These are phyloP conservation scores for Phania funesta DNA, from an alignment of 2,888 invertebrate species.

Conservation along the genomic window DNA sequence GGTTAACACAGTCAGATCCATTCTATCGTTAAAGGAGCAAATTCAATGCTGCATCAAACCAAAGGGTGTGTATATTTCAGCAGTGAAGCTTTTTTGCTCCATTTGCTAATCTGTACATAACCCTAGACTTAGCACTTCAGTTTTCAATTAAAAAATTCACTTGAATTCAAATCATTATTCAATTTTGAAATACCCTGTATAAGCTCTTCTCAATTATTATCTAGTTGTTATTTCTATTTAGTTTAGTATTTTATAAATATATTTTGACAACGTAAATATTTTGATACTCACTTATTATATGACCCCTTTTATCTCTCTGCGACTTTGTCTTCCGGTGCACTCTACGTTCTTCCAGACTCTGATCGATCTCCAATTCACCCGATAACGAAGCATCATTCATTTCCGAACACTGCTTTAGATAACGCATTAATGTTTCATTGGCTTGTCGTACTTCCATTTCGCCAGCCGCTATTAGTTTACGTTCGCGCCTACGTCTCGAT, in stretches of 20 bases:
- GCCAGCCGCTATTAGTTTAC: constrained; percentile 80
- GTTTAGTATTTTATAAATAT: not conserved
- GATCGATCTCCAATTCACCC: constrained; percentile 80
- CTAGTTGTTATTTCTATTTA: not conserved
- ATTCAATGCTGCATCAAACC: too few relatives aligned
- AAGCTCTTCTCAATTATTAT: not conserved
- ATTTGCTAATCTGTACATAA: too few relatives aligned
- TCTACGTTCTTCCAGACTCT: constrained; percentile 79
- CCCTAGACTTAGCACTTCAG: too few relatives aligned
- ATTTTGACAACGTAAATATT: not conserved
- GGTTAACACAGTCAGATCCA: too few relatives aligned
- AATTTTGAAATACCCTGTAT: too few relatives aligned
- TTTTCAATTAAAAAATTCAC: too few relatives aligned
- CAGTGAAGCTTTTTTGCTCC: too few relatives aligned
- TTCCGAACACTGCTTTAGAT: constrained; percentile 80
- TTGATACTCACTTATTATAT: constrained; percentile 77
- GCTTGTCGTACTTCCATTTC: constrained; percentile 81
- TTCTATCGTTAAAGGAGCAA: too few relatives aligned
- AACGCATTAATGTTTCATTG: constrained; percentile 80
- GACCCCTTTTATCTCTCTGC: constrained; percentile 79
- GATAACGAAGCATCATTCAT: constrained; percentile 80
- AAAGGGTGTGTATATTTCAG: too few relatives aligned
- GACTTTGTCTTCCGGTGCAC: constrained; percentile 80
- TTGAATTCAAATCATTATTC: too few relatives aligned
- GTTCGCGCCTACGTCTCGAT: constrained; percentile 79